These are phyloP conservation scores for Saguinus midas DNA, from an alignment of 2,113 vertebrate genomes.

Conservation along the genomic window DNA sequence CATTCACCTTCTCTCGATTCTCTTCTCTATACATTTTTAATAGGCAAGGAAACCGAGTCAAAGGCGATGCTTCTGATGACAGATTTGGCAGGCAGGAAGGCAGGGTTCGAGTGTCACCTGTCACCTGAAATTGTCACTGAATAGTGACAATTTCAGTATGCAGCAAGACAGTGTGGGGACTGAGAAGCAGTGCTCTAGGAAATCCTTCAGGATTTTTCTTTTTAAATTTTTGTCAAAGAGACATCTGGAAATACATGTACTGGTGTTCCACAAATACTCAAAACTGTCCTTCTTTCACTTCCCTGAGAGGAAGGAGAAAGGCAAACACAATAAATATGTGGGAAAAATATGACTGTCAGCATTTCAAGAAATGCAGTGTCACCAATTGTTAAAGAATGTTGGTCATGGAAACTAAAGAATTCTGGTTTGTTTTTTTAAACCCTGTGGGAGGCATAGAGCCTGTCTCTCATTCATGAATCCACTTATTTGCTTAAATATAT, in stretches of 20 bases:
- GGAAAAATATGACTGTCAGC: neutral
- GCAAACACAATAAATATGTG: neutral
- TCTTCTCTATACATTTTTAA: no score
- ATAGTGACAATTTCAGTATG: fast-evolving
- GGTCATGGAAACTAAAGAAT: fast-evolving
- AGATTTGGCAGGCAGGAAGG: neutral
- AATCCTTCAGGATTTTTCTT: neutral
- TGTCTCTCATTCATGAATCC: fast-evolving
- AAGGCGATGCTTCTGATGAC: fast-evolving
- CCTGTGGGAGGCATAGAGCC: neutral
- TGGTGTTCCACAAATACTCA: fast-evolving
- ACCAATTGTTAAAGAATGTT: neutral
- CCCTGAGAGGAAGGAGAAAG: neutral
- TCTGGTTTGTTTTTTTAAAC: no score
- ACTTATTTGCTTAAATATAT: fast-evolving
- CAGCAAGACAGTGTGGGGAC: no score
- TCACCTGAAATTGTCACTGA: no score
- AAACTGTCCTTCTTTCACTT: neutral
- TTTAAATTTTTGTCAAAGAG: neutral
- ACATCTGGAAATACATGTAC: fast-evolving
- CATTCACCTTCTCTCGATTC: fast-evolving
- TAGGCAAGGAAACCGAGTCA: neutral
- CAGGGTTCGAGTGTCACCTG: fast-evolving
- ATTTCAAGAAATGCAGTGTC: fast-evolving
- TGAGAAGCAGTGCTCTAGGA: no score